A percentile compares a stretch with the other conserved stretches of the same genome.
phyloP scores from a whole-genome alignment of 2,797 vertebrate genomes.

The Intellagama lesueurii region DNA sequence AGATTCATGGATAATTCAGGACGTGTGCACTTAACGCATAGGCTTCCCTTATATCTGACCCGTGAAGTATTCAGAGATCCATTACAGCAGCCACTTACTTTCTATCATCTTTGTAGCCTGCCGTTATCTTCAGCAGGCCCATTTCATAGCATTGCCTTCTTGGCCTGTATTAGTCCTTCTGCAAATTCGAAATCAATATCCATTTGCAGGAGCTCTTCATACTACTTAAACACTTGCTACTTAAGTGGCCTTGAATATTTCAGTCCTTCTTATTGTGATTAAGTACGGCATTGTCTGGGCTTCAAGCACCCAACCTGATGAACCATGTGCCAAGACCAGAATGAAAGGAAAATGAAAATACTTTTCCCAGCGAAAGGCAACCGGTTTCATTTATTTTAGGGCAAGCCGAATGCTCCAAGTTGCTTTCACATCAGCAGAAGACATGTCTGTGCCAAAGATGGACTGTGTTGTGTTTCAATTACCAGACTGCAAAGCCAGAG shows the following conservation, averaged over 20 bases:
- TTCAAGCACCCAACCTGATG: neutral
- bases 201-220: conserved; percentile 1
- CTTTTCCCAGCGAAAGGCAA: neutral
- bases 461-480: neutral
- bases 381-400: conserved; percentile 12
- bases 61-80: neutral
- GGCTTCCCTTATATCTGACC: neutral
- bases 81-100: no score
- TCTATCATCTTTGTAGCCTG: neutral
- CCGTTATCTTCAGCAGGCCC: neutral
- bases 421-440: neutral
- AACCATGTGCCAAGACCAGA: neutral
- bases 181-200: conserved; percentile 34
- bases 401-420: neutral
- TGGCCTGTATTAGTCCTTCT: neutral
- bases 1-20: neutral
- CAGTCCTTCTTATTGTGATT: conserved; percentile 12
- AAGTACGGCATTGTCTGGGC: neutral
- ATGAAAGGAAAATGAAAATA: conserved; percentile 9
- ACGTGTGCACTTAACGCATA: neutral
- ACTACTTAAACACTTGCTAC: conserved; percentile 13
- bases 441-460: neutral
- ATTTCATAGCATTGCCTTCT: neutral
- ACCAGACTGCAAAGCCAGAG: neutral
- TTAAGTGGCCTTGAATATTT: conserved; percentile 16